Base-by-base conservation (phyloP, 2,113 vertebrate genomes). In the Coracopsis vasa region DNA sequence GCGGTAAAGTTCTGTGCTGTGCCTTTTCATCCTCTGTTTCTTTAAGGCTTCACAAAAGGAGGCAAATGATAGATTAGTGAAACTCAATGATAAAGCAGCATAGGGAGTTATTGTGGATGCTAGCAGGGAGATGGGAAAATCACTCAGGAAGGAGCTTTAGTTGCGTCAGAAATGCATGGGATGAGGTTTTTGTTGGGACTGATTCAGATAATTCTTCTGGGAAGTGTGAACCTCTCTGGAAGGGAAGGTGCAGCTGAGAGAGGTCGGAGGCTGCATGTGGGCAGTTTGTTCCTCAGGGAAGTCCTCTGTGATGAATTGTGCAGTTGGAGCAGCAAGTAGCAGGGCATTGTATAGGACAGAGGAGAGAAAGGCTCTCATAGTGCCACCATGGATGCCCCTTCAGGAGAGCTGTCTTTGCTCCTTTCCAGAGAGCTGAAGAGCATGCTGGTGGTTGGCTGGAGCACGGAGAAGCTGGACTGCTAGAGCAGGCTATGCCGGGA, bases 1-100 rank as follows among this genome's bases (percentile, higher is more conserved):
- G 85, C 90, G 95, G 86, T 75, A 74, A 67, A 61, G 71, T 66
- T 90, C 69, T 89, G 62, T 84, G 58, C 89, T 91, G 41, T 72
- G 85, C 45, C 21, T 93, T 88, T 89, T 89, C 48, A 47, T 95
- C 44, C 27, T 88, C 88, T 91, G 27, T 88, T 75, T 83, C 73
- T 91, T 77, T 72, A 88, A 78, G 41, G 69, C 48, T 91, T 35
- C 54, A 28, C 56, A 35, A 79, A 71, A 91, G 88, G 72, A 92
- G 64, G 39, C 77, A 74, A 65, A 85, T 85, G 80, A 39, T 74
- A 84, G 53, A 67, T 89, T 64, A 86, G 61, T 64, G 67, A 79
- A 94, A 90, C 50, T 73, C 54, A 39, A 14, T 0, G 1, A 23
- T 96, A 64, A 87, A 84, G 56, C 37, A 47, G 72, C 13, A 3